Evolutionary conservation across 1,140 invertebrate species (phyloP).

Genomic region (Anastatus disparis): DNA sequence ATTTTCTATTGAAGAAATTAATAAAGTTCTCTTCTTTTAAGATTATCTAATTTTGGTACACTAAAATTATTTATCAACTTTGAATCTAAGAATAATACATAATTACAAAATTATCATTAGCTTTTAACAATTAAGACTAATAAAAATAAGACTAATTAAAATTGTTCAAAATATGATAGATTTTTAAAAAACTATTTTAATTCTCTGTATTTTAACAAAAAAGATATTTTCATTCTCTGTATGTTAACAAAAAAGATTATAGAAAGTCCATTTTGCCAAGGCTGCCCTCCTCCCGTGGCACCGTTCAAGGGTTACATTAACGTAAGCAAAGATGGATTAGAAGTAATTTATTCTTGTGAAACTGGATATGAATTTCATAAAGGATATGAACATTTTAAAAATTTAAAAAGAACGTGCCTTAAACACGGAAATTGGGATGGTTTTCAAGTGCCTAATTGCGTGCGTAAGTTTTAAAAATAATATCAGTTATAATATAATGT

Average conservation of each 20-base stretch:
- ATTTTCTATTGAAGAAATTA: no score
- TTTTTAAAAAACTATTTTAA: no score
- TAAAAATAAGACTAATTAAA: no score
- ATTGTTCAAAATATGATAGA: no score
- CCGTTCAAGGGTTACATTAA: slow-evolving; percentile 63
- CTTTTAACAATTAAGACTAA: no score
- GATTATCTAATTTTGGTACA: no score
- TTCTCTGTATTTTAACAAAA: no score
- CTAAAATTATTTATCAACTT: no score
- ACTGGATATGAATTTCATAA: slow-evolving; percentile 54
- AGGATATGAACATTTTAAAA: slow-evolving; percentile 59
- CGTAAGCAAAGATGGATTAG: slow-evolving; percentile 49
- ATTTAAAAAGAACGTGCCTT: slow-evolving; percentile 59
- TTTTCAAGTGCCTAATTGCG: slow-evolving; percentile 60
- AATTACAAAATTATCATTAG: no score
- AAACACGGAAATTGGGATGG: slow-evolving; percentile 68
- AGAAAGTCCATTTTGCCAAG: slow-evolving; percentile 65
- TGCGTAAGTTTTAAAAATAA: slow-evolving; percentile 69
- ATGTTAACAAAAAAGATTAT: slow-evolving; percentile 59
- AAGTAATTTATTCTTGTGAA: slow-evolving; percentile 58
- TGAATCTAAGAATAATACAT: no score
- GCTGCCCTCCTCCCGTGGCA: slow-evolving; percentile 65
- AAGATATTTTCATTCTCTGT: no score
- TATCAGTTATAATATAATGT: slow-evolving; percentile 2
- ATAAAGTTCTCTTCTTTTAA: no score